These are phyloP conservation scores for Benitochromis conjunctus DNA, from an alignment of 2,113 vertebrate genomes.

Conservation along the genomic window DNA sequence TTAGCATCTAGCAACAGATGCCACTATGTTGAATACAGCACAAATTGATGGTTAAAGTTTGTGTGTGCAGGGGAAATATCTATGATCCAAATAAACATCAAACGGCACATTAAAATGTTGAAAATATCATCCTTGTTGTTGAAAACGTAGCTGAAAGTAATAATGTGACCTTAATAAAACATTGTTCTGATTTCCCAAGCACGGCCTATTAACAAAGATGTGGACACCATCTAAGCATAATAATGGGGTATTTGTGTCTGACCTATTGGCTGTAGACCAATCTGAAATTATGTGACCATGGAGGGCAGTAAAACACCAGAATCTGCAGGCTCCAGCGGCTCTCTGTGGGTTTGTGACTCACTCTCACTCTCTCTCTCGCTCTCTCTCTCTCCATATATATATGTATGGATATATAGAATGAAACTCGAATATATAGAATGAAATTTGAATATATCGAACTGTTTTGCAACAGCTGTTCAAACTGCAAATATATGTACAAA, in stretches of 20 bases:
- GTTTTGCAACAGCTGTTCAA: too few species aligned
- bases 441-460: too few species aligned
- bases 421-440: too few species aligned
- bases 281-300: neutral
- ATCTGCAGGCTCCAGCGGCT: neutral
- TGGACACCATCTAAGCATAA: neutral
- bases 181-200: neutral
- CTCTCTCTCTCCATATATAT: neutral
- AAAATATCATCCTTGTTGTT: neutral
- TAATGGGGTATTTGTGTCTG: neutral
- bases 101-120: neutral
- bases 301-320: constrained; percentile 3
- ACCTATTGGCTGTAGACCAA: neutral
- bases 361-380: too few species aligned
- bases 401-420: too few species aligned
- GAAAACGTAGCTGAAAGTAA: neutral
- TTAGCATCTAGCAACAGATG: neutral
- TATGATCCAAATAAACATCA: neutral
- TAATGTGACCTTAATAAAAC: neutral
- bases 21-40: too few species aligned
- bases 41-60: too few species aligned
- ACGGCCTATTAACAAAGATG: neutral
- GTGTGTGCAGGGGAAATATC: neutral
- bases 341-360: neutral
- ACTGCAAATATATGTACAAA: too few species aligned